Base-by-base conservation (phyloP, 2,797 vertebrate genomes). In the Varecia variegata region DNA sequence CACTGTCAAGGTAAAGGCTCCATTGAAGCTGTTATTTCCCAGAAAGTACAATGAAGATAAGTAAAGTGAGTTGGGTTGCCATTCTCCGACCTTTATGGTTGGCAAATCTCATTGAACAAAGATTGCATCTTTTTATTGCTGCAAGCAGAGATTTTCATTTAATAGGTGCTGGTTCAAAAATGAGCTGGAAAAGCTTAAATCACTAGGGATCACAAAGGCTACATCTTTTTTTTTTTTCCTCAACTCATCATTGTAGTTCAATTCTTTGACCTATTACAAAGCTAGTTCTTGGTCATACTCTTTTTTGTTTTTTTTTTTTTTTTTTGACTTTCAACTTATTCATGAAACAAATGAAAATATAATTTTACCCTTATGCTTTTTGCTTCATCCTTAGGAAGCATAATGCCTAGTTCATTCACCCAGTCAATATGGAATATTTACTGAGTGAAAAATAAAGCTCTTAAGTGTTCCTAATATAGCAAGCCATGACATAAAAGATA, bases 1-100 rank as follows among this genome's bases (percentile, higher is more conserved):
- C 92, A 97, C 98, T 17, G 82, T 98, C 18, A 99, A 99, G 99
- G 99, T 99, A 98, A 98, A 97, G 52, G 3, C 60, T 85, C 67
- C 17, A 23, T 2, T 30, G 50, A 96, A 94, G 80, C 30, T 47
- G 18, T 74, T 52, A 45, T 97, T 97, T 93, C 95, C 76, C 45
- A 50, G 25, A 71, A 93, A 97, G 15, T 85, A 3, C 0, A 20
- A 20, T 35, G 23, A 32, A 21, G 95, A 80, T 95, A 91, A 97
- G 88, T 17, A 60, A 82, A 82, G 23, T n/a, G 20, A 95, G 32
- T 81, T 58, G n/a, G 4, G 84, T 58, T 89, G 23, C 71, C 47
- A 79, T 81, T 97, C 95, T 94, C 21, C 1, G 4, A 23, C 25
- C 21, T 97, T 97, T 43, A 67, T 93, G 95, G 71, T 93, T 80